phyloP scores from a whole-genome alignment of 2,888 invertebrate genomes.

The Leucozona laternaria region DNA sequence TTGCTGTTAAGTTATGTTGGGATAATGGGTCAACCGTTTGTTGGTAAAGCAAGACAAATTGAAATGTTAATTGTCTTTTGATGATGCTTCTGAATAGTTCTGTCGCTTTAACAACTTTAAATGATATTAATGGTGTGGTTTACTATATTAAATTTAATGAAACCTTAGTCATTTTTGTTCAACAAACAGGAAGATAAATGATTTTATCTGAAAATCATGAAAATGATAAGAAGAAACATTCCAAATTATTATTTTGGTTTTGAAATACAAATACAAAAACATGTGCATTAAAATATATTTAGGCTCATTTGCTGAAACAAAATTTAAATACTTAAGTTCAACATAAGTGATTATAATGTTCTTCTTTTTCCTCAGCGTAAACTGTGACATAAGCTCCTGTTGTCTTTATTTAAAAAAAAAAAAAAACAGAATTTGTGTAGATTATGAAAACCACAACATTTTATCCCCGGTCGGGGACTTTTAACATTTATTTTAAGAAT shows the following conservation, averaged over 20 bases:
- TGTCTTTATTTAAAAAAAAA: no score
- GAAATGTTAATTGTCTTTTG: conserved; percentile 41
- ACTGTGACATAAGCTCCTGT: no score
- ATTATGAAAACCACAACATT: no score
- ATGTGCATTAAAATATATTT: no score
- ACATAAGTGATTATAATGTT: no score
- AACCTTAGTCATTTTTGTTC: conserved; percentile 4
- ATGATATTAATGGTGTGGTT: conserved; percentile 30
- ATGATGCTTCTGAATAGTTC: conserved; percentile 29
- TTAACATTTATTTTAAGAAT: no score
- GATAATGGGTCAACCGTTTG: conserved; percentile 17
- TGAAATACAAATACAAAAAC: background rate
- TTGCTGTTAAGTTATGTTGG: conserved; percentile 15
- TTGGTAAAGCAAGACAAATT: conserved; percentile 32
- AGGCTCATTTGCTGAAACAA: no score
- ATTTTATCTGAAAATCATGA: background rate
- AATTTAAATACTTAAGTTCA: no score
- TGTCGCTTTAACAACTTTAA: conserved; percentile 28
- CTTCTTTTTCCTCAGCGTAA: no score
- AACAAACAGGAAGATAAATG: conserved; percentile 13
- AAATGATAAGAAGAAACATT: background rate
- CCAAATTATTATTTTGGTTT: background rate
- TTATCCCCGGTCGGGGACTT: no score
- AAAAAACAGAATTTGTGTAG: no score
- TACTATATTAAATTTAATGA: conserved; percentile 18